Percentiles rank a stretch among this genome's conserved stretches.
Conservation (phyloP, 2,113 vertebrate species). For the Cyanocitta stelleri region DNA sequence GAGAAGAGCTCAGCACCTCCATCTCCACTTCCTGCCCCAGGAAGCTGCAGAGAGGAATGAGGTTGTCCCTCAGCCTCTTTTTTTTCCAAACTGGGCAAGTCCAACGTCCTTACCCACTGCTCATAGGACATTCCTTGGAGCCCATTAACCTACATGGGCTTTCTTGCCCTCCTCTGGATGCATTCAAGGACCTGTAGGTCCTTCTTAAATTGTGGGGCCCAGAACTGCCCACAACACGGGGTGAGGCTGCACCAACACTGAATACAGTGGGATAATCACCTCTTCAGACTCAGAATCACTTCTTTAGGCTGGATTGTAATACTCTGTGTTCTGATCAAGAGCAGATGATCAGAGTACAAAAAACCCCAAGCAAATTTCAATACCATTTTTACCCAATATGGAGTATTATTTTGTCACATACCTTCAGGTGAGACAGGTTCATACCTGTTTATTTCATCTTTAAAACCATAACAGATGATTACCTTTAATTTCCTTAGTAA, state of each 20-base stretch:
- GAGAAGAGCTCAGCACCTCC: not conserved
- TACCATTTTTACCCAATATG: not conserved
- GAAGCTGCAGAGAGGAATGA: not conserved
- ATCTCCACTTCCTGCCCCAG: accelerated
- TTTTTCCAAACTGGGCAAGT: not conserved
- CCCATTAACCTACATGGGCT: not conserved
- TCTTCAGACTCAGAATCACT: not conserved
- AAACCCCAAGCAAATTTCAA: not conserved
- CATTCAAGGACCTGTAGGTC: not conserved
- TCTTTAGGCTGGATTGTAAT: not conserved
- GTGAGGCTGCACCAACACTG: not conserved
- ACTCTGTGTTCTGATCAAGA: not conserved
- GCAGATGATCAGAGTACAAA: not conserved
- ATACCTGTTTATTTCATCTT: not conserved
- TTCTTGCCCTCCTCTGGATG: not conserved
- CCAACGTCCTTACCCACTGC: not conserved
- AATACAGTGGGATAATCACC: not conserved
- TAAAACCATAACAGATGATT: not conserved
- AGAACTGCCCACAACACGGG: not conserved
- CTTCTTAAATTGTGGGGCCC: not conserved
- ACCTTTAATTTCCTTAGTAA: constrained; percentile 14
- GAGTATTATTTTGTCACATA: not conserved
- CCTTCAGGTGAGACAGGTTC: not conserved
- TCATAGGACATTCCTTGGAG: not conserved
- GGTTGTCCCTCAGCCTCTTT: not conserved